Evolutionary conservation across 2,797 vertebrate species (phyloP), one percentile per base, ranked within the genome.

Genomic region (Argya squamiceps): DNA sequence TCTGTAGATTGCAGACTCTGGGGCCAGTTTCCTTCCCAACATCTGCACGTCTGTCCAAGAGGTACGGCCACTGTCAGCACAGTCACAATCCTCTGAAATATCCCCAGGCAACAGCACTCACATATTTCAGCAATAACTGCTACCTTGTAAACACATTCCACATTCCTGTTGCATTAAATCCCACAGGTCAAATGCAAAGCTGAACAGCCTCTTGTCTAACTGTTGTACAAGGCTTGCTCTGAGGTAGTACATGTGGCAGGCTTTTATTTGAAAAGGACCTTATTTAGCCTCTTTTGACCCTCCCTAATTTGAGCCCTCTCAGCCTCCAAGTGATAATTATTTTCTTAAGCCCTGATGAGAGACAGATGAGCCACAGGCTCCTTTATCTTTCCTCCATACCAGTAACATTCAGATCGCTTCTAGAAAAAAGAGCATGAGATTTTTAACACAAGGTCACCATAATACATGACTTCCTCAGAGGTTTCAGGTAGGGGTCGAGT

Each of bases 101-200:
- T 92, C 95, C 94, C 43, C 15, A 0, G 96, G 95, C 92, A 91
- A 92, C 73, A 82, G 71, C 15, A 13, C 59, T 92, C 88, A 65
- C 89, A 88, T 96, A 93, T 53, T 95, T 97, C 91, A 96, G 90
- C 91, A 96, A 94, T 89, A 87, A 85, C 86, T 56, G 68, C 89
- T 94, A 80, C 85, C 90, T 88, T 84, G 95, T 96, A 97, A 95
- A 96, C 90, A 92, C 91, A 95, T 97, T 97, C 97, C 29, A 70
- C 74, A 96, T 97, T 96, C 97, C 94, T 81, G 86, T 95, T 91
- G 60, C 47, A 12, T 71, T 79, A 76, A 85, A 78, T 76, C 92
- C 87, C 64, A 60, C 74, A 84, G 94, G 96, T 81, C 76, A 89
- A 91, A 92, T 19, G 86, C 86, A 94, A 95, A 96, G 81, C 89